A percentile compares a stretch with the other conserved stretches of the same genome.
Conservation (phyloP, 2,888 invertebrate species). For the Tachina fera region DNA sequence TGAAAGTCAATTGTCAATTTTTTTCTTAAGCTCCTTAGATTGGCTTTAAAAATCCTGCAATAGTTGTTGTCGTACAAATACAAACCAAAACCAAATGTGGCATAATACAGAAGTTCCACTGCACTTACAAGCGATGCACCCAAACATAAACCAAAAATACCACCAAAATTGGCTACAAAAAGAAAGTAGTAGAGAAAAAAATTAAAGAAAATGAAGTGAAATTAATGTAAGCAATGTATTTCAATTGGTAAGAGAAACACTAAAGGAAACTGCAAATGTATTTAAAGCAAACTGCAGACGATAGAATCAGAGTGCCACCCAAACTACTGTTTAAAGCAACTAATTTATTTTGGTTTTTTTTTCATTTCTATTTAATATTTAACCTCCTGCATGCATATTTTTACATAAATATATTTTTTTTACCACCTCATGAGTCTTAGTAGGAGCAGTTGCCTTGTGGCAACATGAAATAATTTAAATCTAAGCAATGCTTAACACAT, state of each 20-base stretch:
- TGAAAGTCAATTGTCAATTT: conserved; percentile 41
- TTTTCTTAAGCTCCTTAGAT: conserved; percentile 34
- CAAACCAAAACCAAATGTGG: conserved; percentile 78
- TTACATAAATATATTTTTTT: too few species aligned
- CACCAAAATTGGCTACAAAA: conserved; percentile 82
- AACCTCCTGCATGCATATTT: too few species aligned
- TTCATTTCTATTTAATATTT: too few species aligned
- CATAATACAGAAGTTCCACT: conserved; percentile 83
- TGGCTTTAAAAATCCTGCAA: conserved; percentile 67
- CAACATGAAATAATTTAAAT: too few species aligned
- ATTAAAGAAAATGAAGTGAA: conserved; percentile 6
- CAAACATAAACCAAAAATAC: conserved; percentile 83
- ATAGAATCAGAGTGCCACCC: background rate
- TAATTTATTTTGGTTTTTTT: too few species aligned
- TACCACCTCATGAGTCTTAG: too few species aligned
- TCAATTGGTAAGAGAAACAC: background rate
- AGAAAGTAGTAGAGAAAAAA: conserved; percentile 50
- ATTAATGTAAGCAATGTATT: conserved; percentile 15
- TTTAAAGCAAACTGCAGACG: background rate
- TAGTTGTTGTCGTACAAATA: conserved; percentile 78
- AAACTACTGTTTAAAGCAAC: background rate
- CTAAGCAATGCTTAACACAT: too few species aligned
- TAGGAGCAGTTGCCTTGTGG: too few species aligned
- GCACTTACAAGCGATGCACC: conserved; percentile 83
- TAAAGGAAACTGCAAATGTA: background rate